Conservation (phyloP, 2,888 invertebrate species). For the Dusona sp. region DNA sequence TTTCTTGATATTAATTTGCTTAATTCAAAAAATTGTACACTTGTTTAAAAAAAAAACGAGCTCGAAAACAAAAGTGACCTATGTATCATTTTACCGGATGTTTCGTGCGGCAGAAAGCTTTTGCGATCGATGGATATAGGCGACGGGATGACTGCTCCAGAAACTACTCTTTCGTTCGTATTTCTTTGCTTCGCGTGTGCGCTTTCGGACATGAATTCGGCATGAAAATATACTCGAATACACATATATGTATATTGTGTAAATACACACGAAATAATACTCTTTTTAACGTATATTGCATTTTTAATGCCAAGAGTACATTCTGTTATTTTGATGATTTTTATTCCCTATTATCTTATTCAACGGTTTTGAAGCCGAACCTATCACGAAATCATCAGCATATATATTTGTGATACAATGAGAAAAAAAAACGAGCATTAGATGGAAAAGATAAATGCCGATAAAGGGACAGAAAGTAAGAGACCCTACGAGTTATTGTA, state of each 20-base stretch:
- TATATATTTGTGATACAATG: neutral
- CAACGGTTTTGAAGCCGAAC: neutral
- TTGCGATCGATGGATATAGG: conserved; percentile 70
- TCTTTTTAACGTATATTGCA: neutral
- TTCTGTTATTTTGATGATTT: conserved; percentile 33
- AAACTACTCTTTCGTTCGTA: conserved; percentile 36
- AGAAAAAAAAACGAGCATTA: neutral
- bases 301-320: conserved; percentile 7
- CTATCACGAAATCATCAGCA: conserved; percentile 3
- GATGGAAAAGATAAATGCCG: neutral
- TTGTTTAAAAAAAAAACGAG: no score
- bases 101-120: conserved; percentile 31
- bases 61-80: neutral
- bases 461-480: conserved; percentile 3
- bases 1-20: neutral
- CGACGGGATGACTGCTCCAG: conserved; percentile 68
- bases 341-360: conserved; percentile 28
- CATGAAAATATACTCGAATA: conserved; percentile 18
- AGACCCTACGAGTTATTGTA: conserved; percentile 23
- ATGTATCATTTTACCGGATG: neutral
- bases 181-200: conserved; percentile 27
- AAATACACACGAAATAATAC: neutral
- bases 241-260: neutral
- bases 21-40: neutral
- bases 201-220: conserved; percentile 31